Base-by-base conservation (phyloP, 1,140 invertebrate species). In the Battus philenor region DNA sequence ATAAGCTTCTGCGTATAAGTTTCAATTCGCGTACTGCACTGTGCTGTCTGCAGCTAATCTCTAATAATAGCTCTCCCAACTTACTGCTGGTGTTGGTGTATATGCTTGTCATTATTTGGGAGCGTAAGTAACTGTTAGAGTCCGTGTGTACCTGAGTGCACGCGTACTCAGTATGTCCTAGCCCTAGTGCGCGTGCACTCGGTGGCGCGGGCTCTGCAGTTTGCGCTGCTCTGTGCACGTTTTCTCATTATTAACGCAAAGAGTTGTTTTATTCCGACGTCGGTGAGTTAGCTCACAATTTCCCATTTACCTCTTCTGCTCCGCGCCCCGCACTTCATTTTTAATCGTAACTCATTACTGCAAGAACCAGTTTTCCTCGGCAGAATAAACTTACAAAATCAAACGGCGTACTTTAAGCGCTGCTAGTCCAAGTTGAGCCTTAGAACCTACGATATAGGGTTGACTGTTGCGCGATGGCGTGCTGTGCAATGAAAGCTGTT, bases 161-260 rank as follows among this genome's bases (percentile, higher is more conserved):
- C n/a, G n/a, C n/a, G n/a, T n/a, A n/a, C n/a, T n/a, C n/a, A n/a
- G n/a, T n/a, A n/a, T n/a, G n/a, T n/a, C n/a, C n/a, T n/a, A n/a
- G n/a, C n/a, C n/a, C n/a, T n/a, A n/a, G n/a, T n/a, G n/a, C n/a
- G n/a, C n/a, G n/a, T n/a, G n/a, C n/a, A n/a, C 1, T n/a, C n/a
- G n/a, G n/a, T n/a, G n/a, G n/a, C n/a, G n/a, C n/a, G n/a, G 4
- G 3, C 36, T 63, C 64, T 63, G 45, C 31, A n/a, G 2, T 7
- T 1, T 8, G 4, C 36, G 24, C 17, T 69, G 59, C 51, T 53
- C 78, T 82, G 51, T 57, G 29, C 54, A 57, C 59, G 69, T 71
- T 77, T 69, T 69, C 75, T 82, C 75, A 79, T 82, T 79, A 82
- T 82, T 76, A 82, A 66, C 69, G 78, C 71, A 74, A 79, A 73